Conservation (phyloP, 2,888 invertebrate species). For the Chrysolina oricalcia region DNA sequence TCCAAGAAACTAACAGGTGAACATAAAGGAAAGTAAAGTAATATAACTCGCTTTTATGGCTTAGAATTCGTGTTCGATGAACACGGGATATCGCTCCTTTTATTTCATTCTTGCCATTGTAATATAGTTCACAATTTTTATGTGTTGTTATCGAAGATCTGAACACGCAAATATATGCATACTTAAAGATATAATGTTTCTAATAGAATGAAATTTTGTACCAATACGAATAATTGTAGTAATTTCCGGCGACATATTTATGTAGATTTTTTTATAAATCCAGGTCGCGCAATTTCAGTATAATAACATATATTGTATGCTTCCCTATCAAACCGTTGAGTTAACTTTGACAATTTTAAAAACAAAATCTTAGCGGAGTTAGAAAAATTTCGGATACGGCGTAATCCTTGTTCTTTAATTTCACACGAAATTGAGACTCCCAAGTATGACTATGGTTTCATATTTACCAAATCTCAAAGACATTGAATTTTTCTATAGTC, state of each 20-base stretch:
- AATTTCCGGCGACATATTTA: slow-evolving; percentile 52
- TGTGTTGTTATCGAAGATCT: slow-evolving; percentile 51
- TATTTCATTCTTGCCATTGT: slow-evolving; percentile 56
- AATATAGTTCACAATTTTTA: slow-evolving; percentile 54
- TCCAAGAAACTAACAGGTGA: slow-evolving; percentile 50
- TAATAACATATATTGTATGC: no score
- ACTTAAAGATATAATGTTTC: slow-evolving; percentile 42
- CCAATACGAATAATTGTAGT: slow-evolving; percentile 48
- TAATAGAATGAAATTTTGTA: slow-evolving; percentile 47
- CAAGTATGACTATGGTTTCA: no score
- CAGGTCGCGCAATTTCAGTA: neutral
- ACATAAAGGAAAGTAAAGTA: slow-evolving; percentile 53
- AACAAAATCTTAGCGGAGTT: no score
- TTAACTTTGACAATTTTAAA: no score
- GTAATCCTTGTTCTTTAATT: no score
- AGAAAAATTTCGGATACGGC: no score
- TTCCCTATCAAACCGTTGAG: no score
- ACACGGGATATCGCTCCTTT: slow-evolving; percentile 53
- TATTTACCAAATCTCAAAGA: no score
- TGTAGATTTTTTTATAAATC: slow-evolving; percentile 40
- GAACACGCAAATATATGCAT: slow-evolving; percentile 53
- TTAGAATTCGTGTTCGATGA: slow-evolving; percentile 58
- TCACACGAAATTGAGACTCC: no score
- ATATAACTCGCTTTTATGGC: slow-evolving; percentile 58
- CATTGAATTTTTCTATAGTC: no score